Evolutionary conservation across 2,888 invertebrate species (phyloP), one percentile per base, ranked within the genome.

Genomic region (Nysson spinosus): DNA sequence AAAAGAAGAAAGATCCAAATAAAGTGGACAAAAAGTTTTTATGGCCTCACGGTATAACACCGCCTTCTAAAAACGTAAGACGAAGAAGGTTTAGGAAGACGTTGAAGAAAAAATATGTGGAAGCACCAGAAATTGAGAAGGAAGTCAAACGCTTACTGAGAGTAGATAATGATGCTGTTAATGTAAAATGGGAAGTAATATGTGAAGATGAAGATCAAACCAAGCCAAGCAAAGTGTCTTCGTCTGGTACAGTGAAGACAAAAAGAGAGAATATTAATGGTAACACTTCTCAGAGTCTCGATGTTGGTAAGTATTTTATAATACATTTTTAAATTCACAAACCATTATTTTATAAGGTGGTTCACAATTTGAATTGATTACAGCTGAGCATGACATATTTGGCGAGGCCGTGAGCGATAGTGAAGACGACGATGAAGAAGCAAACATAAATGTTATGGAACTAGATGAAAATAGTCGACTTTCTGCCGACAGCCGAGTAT

Each of bases 81-180:
- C 95, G 95, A 76, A 90, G 97, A 52, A 90, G 98, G 57, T 98
- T 98, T 82, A 91, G 98, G 26, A 98, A 98, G 89, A 98, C 97
- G 0, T 87, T 98, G 20, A 96, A 96, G 85, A 99, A 99, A 87
- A 99, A 99, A 88, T 96, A 95, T 88, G 96, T 96, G 0, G 98
- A 98, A 88, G 96, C 97, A 17, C 98, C 98, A 0, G 98, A 99
- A 89, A 97, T 98, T 70, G 99, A 99, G 84, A 98, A 98, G 85
- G 99, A 99, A 89, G 96, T 99, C 0, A 97, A 98, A 85, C 90
- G 97, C 30, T 88, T 99, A 52, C 89, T 99, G 5, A 90, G 97
- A 69, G 93, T 93, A 26, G 98, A 98, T 84, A 96, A 96, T 83
- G 98, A 98, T 85, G 98, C 98, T 1, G 93, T 94, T 0, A 92